Percentiles rank a stretch among this genome's conserved stretches.
Evolutionary conservation across 1,140 invertebrate species (phyloP).

Genomic region (Paraescarpia echinospica): DNA sequence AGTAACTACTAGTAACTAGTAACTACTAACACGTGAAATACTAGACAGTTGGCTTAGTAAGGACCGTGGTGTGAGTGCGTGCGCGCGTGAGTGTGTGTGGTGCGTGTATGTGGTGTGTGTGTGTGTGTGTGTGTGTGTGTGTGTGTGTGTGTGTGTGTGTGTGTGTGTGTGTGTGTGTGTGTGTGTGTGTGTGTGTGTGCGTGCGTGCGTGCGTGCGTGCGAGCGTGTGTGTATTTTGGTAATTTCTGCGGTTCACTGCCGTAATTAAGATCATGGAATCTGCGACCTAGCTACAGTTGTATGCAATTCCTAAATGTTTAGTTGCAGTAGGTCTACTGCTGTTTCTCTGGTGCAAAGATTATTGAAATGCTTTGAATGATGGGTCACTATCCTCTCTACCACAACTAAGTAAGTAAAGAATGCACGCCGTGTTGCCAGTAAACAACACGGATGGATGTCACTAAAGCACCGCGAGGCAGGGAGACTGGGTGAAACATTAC

Average conservation of each 20-base stretch:
- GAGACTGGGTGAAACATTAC: not conserved
- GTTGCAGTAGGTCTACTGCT: too few relatives aligned
- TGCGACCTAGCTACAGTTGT: not conserved
- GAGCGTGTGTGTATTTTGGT: not conserved
- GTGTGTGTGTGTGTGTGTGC: not conserved
- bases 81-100: too few relatives aligned
- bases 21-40: not conserved
- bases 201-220: not conserved
- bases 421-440: not conserved
- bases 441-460: not conserved
- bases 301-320: too few relatives aligned
- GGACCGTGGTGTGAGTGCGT: not conserved
- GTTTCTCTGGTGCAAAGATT: too few relatives aligned
- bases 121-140: too few relatives aligned
- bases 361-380: too few relatives aligned
- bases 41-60: not conserved
- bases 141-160: too few relatives aligned
- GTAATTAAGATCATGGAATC: not conserved
- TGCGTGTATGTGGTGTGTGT: too few relatives aligned
- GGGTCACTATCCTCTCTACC: not conserved
- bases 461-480: not conserved
- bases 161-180: too few relatives aligned
- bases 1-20: too few relatives aligned
- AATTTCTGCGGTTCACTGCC: not conserved
- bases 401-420: not conserved